These are phyloP conservation scores for Amyelois transitella DNA, from an alignment of 1,140 invertebrate genomes.

Conservation along the genomic window DNA sequence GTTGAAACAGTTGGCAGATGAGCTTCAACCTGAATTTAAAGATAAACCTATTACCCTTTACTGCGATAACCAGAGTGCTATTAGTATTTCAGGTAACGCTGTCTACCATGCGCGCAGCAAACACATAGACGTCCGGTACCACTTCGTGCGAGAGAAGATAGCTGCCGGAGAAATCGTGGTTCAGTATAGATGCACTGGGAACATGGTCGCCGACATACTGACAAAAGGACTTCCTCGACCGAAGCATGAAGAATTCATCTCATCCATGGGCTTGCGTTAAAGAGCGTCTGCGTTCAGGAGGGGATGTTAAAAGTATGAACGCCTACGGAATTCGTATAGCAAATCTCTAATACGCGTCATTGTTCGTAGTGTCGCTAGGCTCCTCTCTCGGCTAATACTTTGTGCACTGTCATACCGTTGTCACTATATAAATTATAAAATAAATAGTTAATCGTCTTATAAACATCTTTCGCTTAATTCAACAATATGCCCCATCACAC, in stretches of 20 bases:
- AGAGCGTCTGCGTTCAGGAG: no score
- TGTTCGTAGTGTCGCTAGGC: no score
- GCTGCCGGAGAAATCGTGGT: constrained; percentile 22
- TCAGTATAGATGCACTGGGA: constrained; percentile 17
- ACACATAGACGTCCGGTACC: constrained; percentile 30
- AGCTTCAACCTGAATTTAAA: no score
- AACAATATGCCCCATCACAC: no score
- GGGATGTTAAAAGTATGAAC: constrained; percentile 10
- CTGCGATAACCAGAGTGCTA: constrained; percentile 28
- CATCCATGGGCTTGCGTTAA: constrained; percentile 19
- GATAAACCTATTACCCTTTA: no score
- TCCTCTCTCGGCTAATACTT: no score
- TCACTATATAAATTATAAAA: no score
- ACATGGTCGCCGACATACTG: constrained; percentile 31
- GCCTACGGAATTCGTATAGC: no score
- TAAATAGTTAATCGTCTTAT: no score
- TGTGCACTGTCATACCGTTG: no score
- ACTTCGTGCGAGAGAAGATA: constrained; percentile 31
- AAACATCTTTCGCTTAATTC: no score
- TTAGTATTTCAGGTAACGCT: constrained; percentile 17
- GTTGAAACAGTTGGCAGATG: constrained; percentile 16
- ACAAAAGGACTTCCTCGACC: constrained; percentile 13
- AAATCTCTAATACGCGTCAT: no score
- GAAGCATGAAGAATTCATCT: constrained; percentile 13
- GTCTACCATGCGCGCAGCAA: constrained; percentile 24